Evolutionary conservation across 2,888 invertebrate species (phyloP).

Genomic region (Lacanobia wlatinum): DNA sequence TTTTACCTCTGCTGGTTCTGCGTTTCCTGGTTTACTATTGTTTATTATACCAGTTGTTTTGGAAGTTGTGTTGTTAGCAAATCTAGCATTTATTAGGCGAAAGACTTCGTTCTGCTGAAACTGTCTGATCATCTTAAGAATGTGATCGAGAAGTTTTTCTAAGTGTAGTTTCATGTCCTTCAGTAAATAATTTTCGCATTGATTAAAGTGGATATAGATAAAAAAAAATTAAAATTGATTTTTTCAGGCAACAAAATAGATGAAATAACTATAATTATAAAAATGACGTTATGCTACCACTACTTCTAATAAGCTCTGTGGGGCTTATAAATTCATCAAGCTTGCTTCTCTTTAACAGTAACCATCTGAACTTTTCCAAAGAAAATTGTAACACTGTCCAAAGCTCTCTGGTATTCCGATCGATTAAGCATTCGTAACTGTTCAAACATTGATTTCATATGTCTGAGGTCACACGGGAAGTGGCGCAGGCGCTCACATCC

Average conservation of each 20-base stretch:
- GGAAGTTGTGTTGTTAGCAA: background rate
- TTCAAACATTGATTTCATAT: conserved; percentile 44
- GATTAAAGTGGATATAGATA: no score
- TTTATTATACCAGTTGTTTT: background rate
- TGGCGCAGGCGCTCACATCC: conserved; percentile 50
- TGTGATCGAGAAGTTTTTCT: no score
- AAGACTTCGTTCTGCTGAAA: background rate
- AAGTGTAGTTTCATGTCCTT: no score
- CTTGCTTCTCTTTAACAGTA: background rate
- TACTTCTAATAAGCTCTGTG: background rate
- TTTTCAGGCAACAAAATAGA: no score
- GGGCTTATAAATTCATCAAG: background rate
- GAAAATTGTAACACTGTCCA: background rate
- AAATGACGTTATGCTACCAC: background rate
- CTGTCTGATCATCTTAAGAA: no score
- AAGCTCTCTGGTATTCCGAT: conserved; percentile 21
- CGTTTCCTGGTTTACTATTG: conserved; percentile 10
- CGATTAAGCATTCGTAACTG: conserved; percentile 19
- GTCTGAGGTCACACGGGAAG: conserved; percentile 52
- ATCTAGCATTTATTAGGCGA: background rate
- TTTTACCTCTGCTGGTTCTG: conserved; percentile 2
- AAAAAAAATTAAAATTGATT: no score
- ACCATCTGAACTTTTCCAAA: no score
- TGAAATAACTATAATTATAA: no score
- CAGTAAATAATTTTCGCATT: no score